Base-by-base conservation (phyloP, 2,888 invertebrate genomes). In the Phengaris arion region DNA sequence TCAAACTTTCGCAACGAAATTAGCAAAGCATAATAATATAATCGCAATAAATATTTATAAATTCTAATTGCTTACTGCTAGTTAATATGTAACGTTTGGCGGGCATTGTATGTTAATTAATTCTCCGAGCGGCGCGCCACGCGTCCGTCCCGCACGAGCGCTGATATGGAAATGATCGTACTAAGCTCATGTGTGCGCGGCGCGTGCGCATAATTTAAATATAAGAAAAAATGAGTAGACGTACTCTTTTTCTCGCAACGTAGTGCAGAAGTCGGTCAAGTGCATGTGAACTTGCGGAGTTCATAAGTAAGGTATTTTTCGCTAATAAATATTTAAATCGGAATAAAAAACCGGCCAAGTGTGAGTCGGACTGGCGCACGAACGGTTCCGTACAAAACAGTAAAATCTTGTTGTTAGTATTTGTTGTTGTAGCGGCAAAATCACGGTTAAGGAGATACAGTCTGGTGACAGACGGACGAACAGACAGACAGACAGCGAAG, bases 171-270 rank as follows among this genome's bases (percentile, higher is more conserved):
- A 77, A 77, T 77, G 70, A 75, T 48, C 22, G 22, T 45, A 57
- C 59, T 22, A 51, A 8, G 68, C 15, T 9, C 75, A 46, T 46
- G 75, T 68, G 69, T 69, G 68, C 54, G 52, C 76, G 75, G 74
- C 78, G 79, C 79, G 77, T 76, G 79, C 79, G 76, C 79, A 75
- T n/a, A 59, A 45, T 74, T 74, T 35, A 12, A 69, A 55, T 68
- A 46, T 68, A 10, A 22, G 35, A 48, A 74, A 48, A 59, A 74
- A 12, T 15, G 15, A n/a, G 55, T 55, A 55, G 2, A 35, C 35
- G 12, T 12, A 9, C 12, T 9, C 12, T 54, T 54, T 48, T 48
- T 48, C 48, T 48, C 6, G 48, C 48, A 6, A 6, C 48, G 48
- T 8, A 48, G 48, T 48, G 48, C 2, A 48, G 48, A 7, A 48